phyloP scores from a whole-genome alignment of 1,140 invertebrate genomes.

The Chelonus insularis region DNA sequence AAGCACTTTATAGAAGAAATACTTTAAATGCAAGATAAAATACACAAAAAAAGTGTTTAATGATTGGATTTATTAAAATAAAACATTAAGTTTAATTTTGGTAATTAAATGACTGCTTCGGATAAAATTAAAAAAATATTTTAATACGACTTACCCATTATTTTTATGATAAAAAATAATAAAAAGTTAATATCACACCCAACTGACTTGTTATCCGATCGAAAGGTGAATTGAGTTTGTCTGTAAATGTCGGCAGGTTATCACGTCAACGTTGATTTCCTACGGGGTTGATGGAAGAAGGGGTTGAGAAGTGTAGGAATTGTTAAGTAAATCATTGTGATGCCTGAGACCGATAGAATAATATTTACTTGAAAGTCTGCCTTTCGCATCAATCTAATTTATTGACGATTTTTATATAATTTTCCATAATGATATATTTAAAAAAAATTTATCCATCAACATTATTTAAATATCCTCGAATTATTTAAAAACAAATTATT shows the following conservation, averaged over 20 bases:
- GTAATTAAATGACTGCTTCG: background rate
- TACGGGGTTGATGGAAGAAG: background rate
- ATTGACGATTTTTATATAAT: background rate
- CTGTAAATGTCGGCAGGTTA: background rate
- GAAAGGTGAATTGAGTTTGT: constrained; percentile 13
- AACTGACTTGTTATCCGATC: constrained; percentile 3
- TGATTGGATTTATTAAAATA: too few relatives aligned
- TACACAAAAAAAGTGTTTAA: too few relatives aligned
- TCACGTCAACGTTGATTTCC: constrained; percentile 13
- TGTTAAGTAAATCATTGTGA: background rate
- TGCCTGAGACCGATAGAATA: background rate
- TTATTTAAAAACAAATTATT: background rate
- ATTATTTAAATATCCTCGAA: too few relatives aligned
- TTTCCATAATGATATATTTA: too few relatives aligned
- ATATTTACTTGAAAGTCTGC: background rate
- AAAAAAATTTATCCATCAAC: too few relatives aligned
- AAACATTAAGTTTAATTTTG: too few relatives aligned
- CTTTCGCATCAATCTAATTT: background rate
- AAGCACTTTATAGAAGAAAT: too few relatives aligned
- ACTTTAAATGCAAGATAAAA: too few relatives aligned
- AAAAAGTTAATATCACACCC: too few relatives aligned
- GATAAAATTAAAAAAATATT: background rate
- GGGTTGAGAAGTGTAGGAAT: background rate
- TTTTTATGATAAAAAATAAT: background rate
- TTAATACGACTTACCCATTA: constrained; percentile 9